Evolutionary conservation across 2,113 vertebrate species (phyloP).

Genomic region (Herpetotheres cachinnans): DNA sequence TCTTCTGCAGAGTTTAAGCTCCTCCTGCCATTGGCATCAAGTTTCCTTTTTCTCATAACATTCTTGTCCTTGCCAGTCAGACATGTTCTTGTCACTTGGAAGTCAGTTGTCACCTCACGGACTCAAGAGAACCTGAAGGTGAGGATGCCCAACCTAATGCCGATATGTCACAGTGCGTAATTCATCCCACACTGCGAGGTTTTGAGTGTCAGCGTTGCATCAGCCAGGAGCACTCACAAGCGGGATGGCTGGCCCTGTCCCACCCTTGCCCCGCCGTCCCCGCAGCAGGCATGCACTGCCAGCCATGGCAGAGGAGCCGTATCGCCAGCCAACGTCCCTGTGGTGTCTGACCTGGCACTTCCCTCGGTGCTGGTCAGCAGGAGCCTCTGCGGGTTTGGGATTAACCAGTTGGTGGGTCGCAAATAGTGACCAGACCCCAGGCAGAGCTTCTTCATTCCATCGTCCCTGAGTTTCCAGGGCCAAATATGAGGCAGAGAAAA

Average conservation of each 20-base stretch:
- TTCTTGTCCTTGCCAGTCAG: background rate
- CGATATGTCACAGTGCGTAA: fast-evolving
- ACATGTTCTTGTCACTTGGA: background rate
- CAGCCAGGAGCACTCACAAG: background rate
- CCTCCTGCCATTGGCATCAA: background rate
- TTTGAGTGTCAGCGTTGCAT: background rate
- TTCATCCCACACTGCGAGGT: fast-evolving
- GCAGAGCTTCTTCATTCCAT: background rate
- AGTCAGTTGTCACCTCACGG: background rate
- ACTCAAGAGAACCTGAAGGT: background rate
- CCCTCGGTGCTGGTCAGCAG: background rate
- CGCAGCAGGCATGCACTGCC: background rate
- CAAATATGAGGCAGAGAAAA: constrained; percentile 40
- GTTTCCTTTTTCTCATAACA: background rate
- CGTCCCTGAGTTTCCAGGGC: background rate
- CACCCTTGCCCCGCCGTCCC: fast-evolving
- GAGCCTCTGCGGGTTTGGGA: background rate
- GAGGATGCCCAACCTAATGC: background rate
- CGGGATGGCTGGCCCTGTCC: fast-evolving
- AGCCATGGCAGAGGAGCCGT: fast-evolving
- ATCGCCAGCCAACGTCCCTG: background rate
- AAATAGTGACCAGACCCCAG: background rate
- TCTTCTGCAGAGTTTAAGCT: background rate
- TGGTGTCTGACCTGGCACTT: background rate
- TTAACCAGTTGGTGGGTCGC: fast-evolving